Evolutionary conservation across 92 coral and sea anemone genomes (phyloP), one percentile per base, ranked within the genome.

Genomic region (Zoanthus sansibaricus): DNA sequence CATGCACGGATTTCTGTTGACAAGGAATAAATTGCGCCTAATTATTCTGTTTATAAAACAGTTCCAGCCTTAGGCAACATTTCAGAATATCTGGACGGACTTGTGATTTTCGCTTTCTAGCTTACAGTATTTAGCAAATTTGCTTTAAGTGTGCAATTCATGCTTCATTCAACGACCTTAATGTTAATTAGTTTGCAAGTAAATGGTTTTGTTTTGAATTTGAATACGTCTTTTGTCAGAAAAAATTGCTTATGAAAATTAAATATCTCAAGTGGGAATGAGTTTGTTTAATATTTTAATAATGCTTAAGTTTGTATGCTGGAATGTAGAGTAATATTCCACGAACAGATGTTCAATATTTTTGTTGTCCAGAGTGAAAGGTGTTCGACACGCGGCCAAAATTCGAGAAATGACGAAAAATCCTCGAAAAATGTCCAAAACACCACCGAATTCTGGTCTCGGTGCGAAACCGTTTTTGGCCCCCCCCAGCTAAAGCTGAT

Each of bases 1-100:
- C 17, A n/a, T 62, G 30, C 9, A 4, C 25, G 9, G 1, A 17
- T 5, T 16, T 14, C 64, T 15, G 69, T 7, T 62, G 25, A 62
- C 30, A 17, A 7, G 69, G n/a, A 62, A 20, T 20, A 17, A 9
- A 7, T 62, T 62, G 30, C 25, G 10, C 4, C 4, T 17, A 18
- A 62, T 62, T 17, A 17, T 62, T 62, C 69, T 62, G 69, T 62
- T 62, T 62, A 62, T 6, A 62, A 62, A 62, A 62, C 69, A 62
- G 17, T 62, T 62, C 9, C 9, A 62, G 69, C 32, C 69, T 62
- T 17, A 3, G 69, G 69, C 69, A 62, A 62, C 1, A 2, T 17
- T 62, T 17, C 31, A 62, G n/a, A 62, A 62, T 9, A 7, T 21
- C 69, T 17, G 32, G 8, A 62, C 25, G n/a, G 30, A 62, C 69